Base-by-base conservation (phyloP, 1,140 invertebrate genomes). In the Brachionus calyciflorus region DNA sequence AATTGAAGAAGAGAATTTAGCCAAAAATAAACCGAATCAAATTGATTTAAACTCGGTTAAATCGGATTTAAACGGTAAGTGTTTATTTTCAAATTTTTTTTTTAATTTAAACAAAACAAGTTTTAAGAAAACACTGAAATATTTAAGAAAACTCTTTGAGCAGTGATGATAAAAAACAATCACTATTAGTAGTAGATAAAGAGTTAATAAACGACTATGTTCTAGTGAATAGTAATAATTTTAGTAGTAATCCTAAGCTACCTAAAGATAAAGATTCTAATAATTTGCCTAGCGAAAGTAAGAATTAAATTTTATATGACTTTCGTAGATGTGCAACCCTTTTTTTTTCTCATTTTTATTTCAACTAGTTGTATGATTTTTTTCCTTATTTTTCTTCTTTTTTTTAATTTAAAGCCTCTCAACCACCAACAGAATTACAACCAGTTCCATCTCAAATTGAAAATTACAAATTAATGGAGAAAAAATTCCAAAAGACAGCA, bases 381-480 rank as follows among this genome's bases (percentile, higher is more conserved):
- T 26, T 55, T 55, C 21, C 17, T 10, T 4, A n/a, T n/a, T n/a
- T n/a, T n/a, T n/a, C n/a, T n/a, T n/a, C n/a, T n/a, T n/a, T n/a
- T n/a, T n/a, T n/a, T n/a, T n/a, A n/a, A n/a, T 24, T 24, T 21
- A 53, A 40, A 60, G 55, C 37, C 4, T 60, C 55, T 6, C 28
- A 28, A 40, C 28, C 55, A 33, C n/a, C 9, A 37, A 6, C 33
- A n/a, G 60, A 65, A 12, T 2, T 44, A 6, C 60, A 65, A 26
- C 60, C 60, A 44, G 60, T 65, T 24, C 69, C 69, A 17, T 28
- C 44, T 12, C 69, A 73, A 24, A 21, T 73, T 10, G 69, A 73
- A 21, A 73, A 73, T 28, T 73, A 37, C 19, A 49, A 19, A 51
- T 46, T 73, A 1, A 73, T 73, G 69, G 60, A 65, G 24, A 65